These are phyloP conservation scores for Halcyon senegalensis DNA, from an alignment of 2,113 vertebrate genomes.

Conservation along the genomic window DNA sequence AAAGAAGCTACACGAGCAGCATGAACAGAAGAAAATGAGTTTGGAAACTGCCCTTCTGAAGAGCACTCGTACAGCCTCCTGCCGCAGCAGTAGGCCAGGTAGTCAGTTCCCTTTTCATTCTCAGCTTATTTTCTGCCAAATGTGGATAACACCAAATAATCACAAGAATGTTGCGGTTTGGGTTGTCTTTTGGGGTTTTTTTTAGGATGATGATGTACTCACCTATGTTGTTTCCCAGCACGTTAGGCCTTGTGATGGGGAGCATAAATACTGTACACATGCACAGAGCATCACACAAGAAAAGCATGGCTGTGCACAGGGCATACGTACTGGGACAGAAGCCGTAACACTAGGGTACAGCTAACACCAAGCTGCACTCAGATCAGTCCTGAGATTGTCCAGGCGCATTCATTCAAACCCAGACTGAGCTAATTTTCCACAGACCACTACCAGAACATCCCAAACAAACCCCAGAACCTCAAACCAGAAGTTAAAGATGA, in stretches of 20 bases:
- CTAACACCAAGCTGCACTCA: not conserved
- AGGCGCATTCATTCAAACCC: not conserved
- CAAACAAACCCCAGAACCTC: not conserved
- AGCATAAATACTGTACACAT: not conserved
- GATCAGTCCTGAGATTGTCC: not conserved
- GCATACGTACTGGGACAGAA: not conserved
- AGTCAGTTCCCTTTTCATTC: not conserved
- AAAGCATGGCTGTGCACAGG: not conserved
- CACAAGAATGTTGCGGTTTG: not conserved
- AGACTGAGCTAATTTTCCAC: not conserved
- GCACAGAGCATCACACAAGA: not conserved
- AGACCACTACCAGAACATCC: not conserved
- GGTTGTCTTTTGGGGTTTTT: not conserved
- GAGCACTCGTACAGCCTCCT: not conserved
- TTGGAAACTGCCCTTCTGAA: not conserved
- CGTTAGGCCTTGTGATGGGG: not conserved
- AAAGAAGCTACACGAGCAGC: not conserved
- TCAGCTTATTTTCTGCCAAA: not conserved
- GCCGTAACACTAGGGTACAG: not conserved
- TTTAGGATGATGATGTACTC: not conserved
- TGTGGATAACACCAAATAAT: not conserved
- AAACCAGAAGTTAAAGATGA: not conserved
- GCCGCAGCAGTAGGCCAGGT: rapidly evolving
- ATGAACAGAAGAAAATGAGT: not conserved
- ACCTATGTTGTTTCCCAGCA: not conserved